These are phyloP conservation scores for Xiphorhynchus elegans DNA, from an alignment of 2,113 vertebrate species.

Conservation along the genomic window DNA sequence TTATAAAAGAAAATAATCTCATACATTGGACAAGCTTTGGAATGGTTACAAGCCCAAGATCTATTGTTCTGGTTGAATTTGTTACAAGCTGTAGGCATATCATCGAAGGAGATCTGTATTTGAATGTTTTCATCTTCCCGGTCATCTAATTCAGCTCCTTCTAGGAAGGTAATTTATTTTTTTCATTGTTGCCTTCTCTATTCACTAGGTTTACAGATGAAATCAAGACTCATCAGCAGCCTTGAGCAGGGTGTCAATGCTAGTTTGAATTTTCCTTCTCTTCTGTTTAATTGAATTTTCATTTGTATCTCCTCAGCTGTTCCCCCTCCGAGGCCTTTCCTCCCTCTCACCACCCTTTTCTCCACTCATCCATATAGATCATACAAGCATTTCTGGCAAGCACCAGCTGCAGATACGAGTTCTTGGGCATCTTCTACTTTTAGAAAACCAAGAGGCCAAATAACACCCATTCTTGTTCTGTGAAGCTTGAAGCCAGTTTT, in stretches of 20 bases:
- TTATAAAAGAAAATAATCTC: background rate
- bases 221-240: background rate
- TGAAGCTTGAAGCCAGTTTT: constrained; percentile 15
- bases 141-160: constrained; percentile 15
- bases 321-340: constrained; percentile 29
- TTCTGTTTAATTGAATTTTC: constrained; percentile 64
- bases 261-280: constrained; percentile 20
- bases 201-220: background rate
- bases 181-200: background rate
- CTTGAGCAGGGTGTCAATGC: background rate
- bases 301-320: constrained; percentile 13
- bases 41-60: background rate
- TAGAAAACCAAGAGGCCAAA: constrained; percentile 47
- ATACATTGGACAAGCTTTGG: background rate
- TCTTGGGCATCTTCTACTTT: constrained; percentile 63
- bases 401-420: constrained; percentile 60
- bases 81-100: background rate
- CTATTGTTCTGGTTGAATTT: background rate
- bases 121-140: background rate
- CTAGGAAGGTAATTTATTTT: background rate
- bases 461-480: background rate
- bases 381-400: constrained; percentile 40
- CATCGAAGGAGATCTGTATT: background rate
- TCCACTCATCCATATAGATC: constrained; percentile 45
- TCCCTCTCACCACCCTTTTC: background rate